Evolutionary conservation across 2,113 vertebrate species (phyloP), one percentile per base, ranked within the genome.

Genomic region (Meriones unguiculatus): DNA sequence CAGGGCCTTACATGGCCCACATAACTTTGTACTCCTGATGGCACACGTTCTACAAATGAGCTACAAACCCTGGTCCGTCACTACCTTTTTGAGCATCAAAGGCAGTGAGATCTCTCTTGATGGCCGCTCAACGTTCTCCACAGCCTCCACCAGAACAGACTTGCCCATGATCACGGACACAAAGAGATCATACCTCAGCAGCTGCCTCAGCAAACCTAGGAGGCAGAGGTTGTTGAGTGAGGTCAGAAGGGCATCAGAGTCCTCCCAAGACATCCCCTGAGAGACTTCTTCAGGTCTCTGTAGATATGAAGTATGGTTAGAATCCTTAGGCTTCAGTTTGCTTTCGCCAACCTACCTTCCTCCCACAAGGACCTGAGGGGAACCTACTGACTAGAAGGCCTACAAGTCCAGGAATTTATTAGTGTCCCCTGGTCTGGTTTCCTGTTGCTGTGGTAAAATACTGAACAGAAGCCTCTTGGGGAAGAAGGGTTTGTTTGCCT

Each of bases 51-150:
- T 67, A 28, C 8, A 46, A n/a, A 13, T n/a, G 62, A 78, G 59
- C 41, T 90, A 52, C 2, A 1, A 80, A 38, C 62, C 87, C 62
- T 69, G 62, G 75, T 32, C 62, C 9, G 30, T 10, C 73, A 30
- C 93, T 97, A 99, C 99, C 99, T 99, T 99, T 99, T 99, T 99
- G 95, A 99, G 98, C 93, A 99, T 97, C 97, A 99, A 98, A 78
- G 99, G 99, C 95, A 99, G 97, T 86, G 98, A 98, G 98, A 98
- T 98, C 95, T 98, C 98, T 95, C 98, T 97, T 81, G 97, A 95
- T 72, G 97, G 90, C 17, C 95, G 28, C 7, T 98, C 87, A 2
- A 92, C 88, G 86, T 93, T 96, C 92, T 98, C 98, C 86, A 96
- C 41, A 86, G 97, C 95, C 95, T 97, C 98, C 46, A 62, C 95